Evolutionary conservation across 2,888 invertebrate species (phyloP), one percentile per base, ranked within the genome.

Genomic region (Synergus japonicus): DNA sequence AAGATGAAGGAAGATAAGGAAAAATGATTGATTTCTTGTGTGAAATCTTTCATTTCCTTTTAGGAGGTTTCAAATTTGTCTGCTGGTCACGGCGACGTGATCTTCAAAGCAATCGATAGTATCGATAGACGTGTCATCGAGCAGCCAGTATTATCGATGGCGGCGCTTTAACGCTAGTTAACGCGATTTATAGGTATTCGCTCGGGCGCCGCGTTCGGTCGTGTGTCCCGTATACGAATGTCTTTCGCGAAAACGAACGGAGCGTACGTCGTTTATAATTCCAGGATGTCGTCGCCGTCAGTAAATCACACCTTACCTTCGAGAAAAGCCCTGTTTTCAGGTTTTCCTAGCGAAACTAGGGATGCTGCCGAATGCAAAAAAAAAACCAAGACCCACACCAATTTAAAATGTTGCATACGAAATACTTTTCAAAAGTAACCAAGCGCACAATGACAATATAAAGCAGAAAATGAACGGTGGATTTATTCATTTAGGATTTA

Each of bases 231-330:
- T 73, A 73, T 41, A 49, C 79, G 78, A 73, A 79, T 77, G 69
- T 78, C 73, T 73, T 83, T 82, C 78, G 81, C 79, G 81, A 80
- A 81, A 83, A 80, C 80, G 83, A 83, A 83, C 80, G 83, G 73
- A 80, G 79, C 60, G 76, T 44, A 76, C 82, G 83, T 86, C 86
- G 85, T 87, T 87, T 86, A 87, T 87, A 86, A 87, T 86, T 86
- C 73, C 73, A 73, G 37, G 73, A 85, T 84, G 80, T 79, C 81
- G 85, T 81, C 82, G 84, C 80, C 77, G 77, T 83, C 83, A 83
- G 82, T 87, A 87, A 87, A 87, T 87, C 87, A 87, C 85, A 84
- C 79, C 85, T 81, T 85, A 82, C 82, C 83, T 83, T 84, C 83
- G 83, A 85, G 81, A 82, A 80, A 83, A 81, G 63, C 67, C 63